phyloP scores from a whole-genome alignment of 2,888 invertebrate genomes.

The Cryptus viduatorius region DNA sequence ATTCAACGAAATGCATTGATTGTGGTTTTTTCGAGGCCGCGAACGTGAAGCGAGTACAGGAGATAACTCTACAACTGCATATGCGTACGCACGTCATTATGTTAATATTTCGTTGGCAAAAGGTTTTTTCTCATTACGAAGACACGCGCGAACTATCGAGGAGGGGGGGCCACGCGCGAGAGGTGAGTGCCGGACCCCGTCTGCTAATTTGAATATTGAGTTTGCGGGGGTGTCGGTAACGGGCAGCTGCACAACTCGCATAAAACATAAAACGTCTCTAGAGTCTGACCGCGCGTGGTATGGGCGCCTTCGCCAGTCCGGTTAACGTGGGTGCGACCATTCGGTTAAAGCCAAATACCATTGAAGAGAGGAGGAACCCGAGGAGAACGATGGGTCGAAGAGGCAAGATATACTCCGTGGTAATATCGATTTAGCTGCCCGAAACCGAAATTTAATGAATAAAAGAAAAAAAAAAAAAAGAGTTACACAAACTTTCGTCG shows the following conservation, averaged over 20 bases:
- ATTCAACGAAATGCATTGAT: slow-evolving; percentile 30
- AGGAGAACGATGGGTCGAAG: slow-evolving; percentile 72
- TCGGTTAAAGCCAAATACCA: slow-evolving; percentile 51
- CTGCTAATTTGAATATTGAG: slow-evolving; percentile 84
- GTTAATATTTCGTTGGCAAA: slow-evolving; percentile 74
- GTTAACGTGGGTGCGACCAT: slow-evolving; percentile 67
- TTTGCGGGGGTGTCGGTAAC: slow-evolving; percentile 83
- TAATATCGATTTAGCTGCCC: slow-evolving; percentile 37
- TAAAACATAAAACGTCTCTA: slow-evolving; percentile 82
- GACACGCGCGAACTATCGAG: slow-evolving; percentile 55
- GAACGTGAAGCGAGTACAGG: slow-evolving; percentile 20
- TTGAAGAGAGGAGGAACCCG: slow-evolving; percentile 25
- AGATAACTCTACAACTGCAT: slow-evolving; percentile 57
- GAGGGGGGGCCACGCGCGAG: slow-evolving; percentile 44
- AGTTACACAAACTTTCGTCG: neutral
- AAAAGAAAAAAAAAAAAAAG: slow-evolving; percentile 17
- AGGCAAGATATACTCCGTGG: slow-evolving; percentile 32
- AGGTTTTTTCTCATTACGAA: slow-evolving; percentile 75
- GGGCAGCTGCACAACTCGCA: slow-evolving; percentile 82
- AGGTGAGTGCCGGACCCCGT: slow-evolving; percentile 68
- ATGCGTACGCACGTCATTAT: slow-evolving; percentile 65
- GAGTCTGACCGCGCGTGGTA: slow-evolving; percentile 65
- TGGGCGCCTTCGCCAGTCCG: slow-evolving; percentile 36
- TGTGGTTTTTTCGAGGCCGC: too few species aligned
- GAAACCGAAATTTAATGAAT: slow-evolving; percentile 24